These are phyloP conservation scores for Arctia plantaginis DNA, from an alignment of 2,888 invertebrate species.

Conservation along the genomic window DNA sequence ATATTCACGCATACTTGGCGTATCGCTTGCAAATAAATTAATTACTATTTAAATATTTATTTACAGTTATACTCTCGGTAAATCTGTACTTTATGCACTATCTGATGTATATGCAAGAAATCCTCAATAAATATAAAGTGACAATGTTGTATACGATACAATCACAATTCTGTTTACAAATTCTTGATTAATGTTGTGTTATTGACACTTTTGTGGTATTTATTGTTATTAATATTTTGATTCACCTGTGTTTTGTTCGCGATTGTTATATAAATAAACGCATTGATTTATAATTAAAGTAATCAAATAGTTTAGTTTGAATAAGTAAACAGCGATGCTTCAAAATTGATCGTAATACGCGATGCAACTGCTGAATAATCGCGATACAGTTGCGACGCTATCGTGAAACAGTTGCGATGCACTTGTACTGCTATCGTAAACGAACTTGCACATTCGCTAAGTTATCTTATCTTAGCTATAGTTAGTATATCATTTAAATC, in stretches of 20 bases:
- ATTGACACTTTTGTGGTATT: neutral
- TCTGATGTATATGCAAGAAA: neutral
- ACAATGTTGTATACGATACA: neutral
- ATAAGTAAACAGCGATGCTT: neutral
- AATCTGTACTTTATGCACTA: neutral
- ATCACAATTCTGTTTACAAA: constrained; percentile 3
- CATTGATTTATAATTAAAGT: neutral
- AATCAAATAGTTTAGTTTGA: neutral
- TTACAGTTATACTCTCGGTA: neutral
- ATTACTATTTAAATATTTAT: neutral
- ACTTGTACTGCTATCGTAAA: too few relatives aligned
- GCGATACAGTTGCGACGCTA: too few relatives aligned
- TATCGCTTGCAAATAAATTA: neutral
- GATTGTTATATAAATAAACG: neutral
- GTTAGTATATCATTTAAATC: too few relatives aligned
- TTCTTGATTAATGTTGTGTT: neutral
- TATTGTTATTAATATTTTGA: neutral
- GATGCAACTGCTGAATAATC: too few relatives aligned
- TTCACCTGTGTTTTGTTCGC: neutral
- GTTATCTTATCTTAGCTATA: too few relatives aligned
- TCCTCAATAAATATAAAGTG: neutral
- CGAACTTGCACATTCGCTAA: too few relatives aligned
- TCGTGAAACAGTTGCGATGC: too few relatives aligned
- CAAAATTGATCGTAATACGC: neutral
- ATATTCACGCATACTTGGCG: neutral